Conservation (phyloP, 2,888 invertebrate genomes). For the Microctonus hyperodae region DNA sequence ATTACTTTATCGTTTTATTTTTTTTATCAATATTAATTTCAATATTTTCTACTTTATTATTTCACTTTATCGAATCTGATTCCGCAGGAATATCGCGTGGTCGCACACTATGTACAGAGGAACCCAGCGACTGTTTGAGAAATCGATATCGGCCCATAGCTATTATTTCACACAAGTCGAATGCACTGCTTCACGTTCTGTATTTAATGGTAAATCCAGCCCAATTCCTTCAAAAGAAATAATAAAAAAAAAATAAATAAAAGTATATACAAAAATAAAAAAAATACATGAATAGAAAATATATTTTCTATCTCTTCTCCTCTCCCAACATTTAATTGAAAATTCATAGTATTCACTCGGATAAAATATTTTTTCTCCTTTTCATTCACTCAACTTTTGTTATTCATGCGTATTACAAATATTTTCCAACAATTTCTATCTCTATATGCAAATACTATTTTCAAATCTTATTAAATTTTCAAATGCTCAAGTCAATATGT, state of each 20-base stretch:
- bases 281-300: background rate
- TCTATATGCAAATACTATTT: slow-evolving; percentile 21
- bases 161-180: slow-evolving; percentile 35
- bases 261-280: slow-evolving; percentile 5
- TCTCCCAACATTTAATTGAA: slow-evolving; percentile 1
- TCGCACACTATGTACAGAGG: background rate
- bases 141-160: slow-evolving; percentile 30
- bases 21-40: background rate
- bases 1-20: background rate
- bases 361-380: background rate
- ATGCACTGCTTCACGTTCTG: slow-evolving; percentile 27
- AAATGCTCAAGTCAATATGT: slow-evolving; percentile 25
- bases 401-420: background rate
- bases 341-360: background rate
- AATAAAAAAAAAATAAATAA: background rate
- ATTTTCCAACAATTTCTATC: slow-evolving; percentile 7
- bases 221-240: background rate
- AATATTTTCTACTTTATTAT: slow-evolving; percentile 7
- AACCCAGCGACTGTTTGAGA: slow-evolving; percentile 17
- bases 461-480: slow-evolving; percentile 28
- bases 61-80: slow-evolving; percentile 28
- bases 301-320: background rate
- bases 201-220: slow-evolving; percentile 24
- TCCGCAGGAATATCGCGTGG: slow-evolving; percentile 20
- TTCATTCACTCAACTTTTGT: too few species aligned